Evolutionary conservation across 2,113 vertebrate genomes (phyloP).

Genomic region (Struthio camelus): DNA sequence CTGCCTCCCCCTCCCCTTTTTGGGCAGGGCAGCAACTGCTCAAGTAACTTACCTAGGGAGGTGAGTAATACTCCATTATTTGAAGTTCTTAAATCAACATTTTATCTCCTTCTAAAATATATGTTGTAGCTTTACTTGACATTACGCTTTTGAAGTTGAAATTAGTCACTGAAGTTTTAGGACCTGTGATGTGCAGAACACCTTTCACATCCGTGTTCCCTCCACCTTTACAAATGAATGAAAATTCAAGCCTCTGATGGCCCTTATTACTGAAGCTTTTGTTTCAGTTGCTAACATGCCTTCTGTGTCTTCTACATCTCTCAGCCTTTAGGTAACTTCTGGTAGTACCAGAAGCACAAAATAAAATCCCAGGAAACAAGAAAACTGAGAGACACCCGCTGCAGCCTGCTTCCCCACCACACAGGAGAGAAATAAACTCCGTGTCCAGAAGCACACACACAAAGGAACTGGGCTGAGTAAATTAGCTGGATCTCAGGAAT

Average conservation of each 20-base stretch:
- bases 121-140: background rate
- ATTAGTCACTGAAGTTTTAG: background rate
- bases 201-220: accelerated
- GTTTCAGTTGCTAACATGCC: background rate
- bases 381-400: background rate
- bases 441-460: background rate
- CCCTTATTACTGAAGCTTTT: background rate
- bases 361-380: background rate
- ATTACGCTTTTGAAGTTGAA: background rate
- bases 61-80: background rate
- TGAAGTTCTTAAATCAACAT: background rate
- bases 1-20: background rate
- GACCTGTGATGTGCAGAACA: background rate
- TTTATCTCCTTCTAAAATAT: background rate
- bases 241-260: background rate
- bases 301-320: background rate
- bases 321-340: background rate
- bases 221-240: background rate
- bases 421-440: background rate
- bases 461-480: background rate
- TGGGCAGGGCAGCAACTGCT: background rate
- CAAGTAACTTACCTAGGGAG: background rate
- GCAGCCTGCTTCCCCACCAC: background rate
- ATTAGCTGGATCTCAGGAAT: background rate
- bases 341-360: background rate